A percentile compares a stretch with the other conserved stretches of the same genome.
Evolutionary conservation across 2,888 invertebrate species (phyloP).

Genomic region (Sycophila texana): DNA sequence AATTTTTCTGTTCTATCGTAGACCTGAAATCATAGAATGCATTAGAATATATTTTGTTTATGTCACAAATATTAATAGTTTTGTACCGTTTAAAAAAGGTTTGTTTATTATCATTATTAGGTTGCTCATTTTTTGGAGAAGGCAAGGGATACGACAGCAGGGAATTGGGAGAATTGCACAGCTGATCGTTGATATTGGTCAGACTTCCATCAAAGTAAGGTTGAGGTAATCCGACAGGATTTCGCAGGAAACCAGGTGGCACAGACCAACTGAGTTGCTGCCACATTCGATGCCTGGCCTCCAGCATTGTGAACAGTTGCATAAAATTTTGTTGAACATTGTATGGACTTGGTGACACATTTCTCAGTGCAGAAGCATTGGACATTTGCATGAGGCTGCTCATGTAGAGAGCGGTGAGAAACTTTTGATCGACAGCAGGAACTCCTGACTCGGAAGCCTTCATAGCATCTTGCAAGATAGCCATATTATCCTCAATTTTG

Average conservation of each 20-base stretch:
- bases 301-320: constrained; percentile 71
- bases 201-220: constrained; percentile 66
- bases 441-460: constrained; percentile 63
- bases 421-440: constrained; percentile 71
- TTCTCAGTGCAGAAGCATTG: constrained; percentile 65
- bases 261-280: constrained; percentile 71
- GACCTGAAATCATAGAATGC: constrained; percentile 73
- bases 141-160: constrained; percentile 66
- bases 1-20: constrained; percentile 78
- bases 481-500: constrained; percentile 67
- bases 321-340: constrained; percentile 68
- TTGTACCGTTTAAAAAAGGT: constrained; percentile 71
- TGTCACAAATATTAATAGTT: neutral
- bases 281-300: constrained; percentile 71
- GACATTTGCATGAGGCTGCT: constrained; percentile 74
- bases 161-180: constrained; percentile 68
- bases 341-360: constrained; percentile 61
- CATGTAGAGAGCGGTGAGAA: constrained; percentile 74
- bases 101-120: constrained; percentile 68
- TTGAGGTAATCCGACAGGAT: constrained; percentile 64
- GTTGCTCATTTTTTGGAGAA: constrained; percentile 68
- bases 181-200: constrained; percentile 67
- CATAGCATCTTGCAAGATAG: constrained; percentile 69
- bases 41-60: too few relatives aligned
- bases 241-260: constrained; percentile 69